Evolutionary conservation across 2,113 vertebrate species (phyloP).

Genomic region (Sakesphorus luctuosus): DNA sequence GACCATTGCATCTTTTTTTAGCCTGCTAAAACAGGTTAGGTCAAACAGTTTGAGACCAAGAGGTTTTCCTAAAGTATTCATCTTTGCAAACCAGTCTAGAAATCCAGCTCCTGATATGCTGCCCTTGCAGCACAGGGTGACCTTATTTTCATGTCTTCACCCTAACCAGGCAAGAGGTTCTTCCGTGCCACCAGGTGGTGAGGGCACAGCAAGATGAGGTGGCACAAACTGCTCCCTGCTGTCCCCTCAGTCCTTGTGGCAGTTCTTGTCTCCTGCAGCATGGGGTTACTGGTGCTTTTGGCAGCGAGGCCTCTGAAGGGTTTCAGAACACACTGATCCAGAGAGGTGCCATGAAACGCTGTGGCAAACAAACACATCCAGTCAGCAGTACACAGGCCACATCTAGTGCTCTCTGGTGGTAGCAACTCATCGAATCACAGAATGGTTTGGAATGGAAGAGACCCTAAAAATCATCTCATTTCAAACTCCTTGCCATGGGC

Average conservation of each 20-base stretch:
- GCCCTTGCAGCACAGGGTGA: neutral
- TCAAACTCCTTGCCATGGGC: neutral
- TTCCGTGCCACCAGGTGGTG: neutral
- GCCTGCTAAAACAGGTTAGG: neutral
- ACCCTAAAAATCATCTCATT: neutral
- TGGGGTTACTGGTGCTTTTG: neutral
- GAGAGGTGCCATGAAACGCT: neutral
- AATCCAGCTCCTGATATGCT: neutral
- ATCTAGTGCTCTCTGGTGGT: neutral
- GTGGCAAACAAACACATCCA: neutral
- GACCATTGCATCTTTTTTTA: neutral
- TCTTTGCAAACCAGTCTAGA: neutral
- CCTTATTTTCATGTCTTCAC: neutral
- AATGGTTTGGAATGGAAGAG: neutral
- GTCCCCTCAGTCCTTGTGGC: rapidly evolving
- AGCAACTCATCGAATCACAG: neutral
- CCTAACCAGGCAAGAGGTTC: neutral
- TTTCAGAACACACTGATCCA: neutral
- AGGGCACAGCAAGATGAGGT: neutral
- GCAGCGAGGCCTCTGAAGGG: neutral
- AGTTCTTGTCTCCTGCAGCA: neutral
- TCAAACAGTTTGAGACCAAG: neutral
- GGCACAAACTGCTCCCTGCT: neutral
- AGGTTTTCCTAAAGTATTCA: neutral
- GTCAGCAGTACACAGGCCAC: rapidly evolving